Conservation (phyloP, 2,888 invertebrate genomes). For the Lasioglossum figueresi region DNA sequence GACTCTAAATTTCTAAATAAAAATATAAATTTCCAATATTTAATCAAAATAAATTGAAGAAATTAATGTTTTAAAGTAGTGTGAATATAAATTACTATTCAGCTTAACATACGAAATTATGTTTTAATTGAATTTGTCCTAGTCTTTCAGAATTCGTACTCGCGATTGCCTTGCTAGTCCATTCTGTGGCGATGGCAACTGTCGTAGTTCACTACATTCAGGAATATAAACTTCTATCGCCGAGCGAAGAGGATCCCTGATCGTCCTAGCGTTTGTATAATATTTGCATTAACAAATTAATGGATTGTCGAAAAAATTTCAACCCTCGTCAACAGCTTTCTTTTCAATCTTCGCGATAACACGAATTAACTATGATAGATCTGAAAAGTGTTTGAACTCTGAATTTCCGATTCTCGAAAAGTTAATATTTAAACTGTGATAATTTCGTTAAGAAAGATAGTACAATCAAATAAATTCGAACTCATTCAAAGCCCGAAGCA, state of each 20-base stretch:
- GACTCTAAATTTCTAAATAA: not conserved
- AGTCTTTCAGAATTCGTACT: constrained; percentile 37
- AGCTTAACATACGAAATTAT: not conserved
- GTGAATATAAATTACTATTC: not conserved
- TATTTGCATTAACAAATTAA: not conserved
- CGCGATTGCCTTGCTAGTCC: constrained; percentile 5
- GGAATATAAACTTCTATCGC: not conserved
- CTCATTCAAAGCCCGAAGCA: too few species aligned
- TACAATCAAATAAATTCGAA: not conserved
- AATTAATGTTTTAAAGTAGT: not conserved
- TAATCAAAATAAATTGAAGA: not conserved
- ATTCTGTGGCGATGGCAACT: constrained; percentile 12
- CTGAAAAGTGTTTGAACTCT: not conserved
- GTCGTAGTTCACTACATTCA: constrained; percentile 8
- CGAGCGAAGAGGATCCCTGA: not conserved
- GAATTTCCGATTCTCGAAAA: not conserved
- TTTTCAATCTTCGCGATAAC: not conserved
- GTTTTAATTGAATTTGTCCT: not conserved
- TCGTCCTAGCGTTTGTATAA: not conserved
- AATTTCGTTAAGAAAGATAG: not conserved
- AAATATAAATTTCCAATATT: not conserved
- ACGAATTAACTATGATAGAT: not conserved
- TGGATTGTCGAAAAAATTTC: not conserved
- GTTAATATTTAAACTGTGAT: not conserved
- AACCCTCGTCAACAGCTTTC: not conserved